Evolutionary conservation across 2,888 invertebrate genomes (phyloP), one percentile per base, ranked within the genome.

Genomic region (Standfussiana lucernea): DNA sequence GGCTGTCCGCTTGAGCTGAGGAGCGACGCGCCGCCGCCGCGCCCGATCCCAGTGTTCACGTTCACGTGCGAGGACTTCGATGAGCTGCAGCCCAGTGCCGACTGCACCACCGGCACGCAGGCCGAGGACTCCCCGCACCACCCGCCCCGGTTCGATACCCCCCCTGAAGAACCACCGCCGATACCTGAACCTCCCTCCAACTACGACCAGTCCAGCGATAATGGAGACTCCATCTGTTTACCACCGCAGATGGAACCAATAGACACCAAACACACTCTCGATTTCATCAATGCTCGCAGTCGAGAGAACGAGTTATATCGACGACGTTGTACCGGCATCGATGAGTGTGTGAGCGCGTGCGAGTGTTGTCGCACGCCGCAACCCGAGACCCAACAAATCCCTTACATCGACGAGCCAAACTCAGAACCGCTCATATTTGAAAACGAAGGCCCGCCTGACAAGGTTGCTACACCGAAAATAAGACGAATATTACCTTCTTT

Each of bases 21-120:
- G 69, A 88, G 86, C 69, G 87, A 85, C 0, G 81, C 89, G 21
- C 45, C 73, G 2, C 91, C 92, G 3, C 89, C 92, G 6, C 90
- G 93, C 1, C 94, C 94, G 2, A 95, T 96, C 28, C 96, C 96
- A 0, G 91, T 96, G 5, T 96, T 96, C 82, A 95, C 96, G 0
- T 96, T 96, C 82, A 96, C 96, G 1, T 96, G 96, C 80, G 96
- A 96, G 77, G 96, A 96, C 83, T 95, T 93, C 72, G 96, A 96
- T 75, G 95, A 94, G 62, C 90, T 83, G 69, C 89, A 91, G n/a
- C 85, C 91, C 4, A 86, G 89, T 45, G 47, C 78, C 71, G 90
- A 92, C 72, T 85, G 89, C 1, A 80, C 88, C n/a, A n/a, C 40
- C 37, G 40, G 50, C 80, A 64, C 89, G 6, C 90, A 89, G 73